These are phyloP conservation scores for Eubasilissa splendida DNA, from an alignment of 2,888 invertebrate species.

Conservation along the genomic window DNA sequence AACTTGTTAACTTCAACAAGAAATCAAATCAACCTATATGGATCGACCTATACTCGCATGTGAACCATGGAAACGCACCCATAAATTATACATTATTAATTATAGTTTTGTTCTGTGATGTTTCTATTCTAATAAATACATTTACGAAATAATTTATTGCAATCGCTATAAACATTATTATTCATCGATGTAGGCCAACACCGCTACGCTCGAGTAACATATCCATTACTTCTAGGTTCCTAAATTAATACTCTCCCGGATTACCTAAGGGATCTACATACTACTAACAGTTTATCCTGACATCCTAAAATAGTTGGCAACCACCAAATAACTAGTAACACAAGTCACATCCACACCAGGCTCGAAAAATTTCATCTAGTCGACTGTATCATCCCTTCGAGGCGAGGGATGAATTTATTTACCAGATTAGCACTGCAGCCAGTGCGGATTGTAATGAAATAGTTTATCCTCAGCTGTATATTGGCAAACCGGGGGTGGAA, in stretches of 20 bases:
- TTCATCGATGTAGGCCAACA: too few species aligned
- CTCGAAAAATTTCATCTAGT: background rate
- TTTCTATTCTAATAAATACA: too few species aligned
- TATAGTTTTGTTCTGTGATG: too few species aligned
- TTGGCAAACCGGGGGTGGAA: conserved; percentile 37
- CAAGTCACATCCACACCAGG: background rate
- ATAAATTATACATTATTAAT: too few species aligned
- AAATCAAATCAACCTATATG: too few species aligned
- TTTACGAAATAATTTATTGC: too few species aligned
- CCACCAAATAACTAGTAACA: background rate
- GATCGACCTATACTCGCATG: too few species aligned
- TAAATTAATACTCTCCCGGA: conserved; percentile 30
- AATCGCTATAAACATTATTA: too few species aligned
- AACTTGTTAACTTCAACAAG: too few species aligned
- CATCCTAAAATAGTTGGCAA: background rate
- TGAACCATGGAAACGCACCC: too few species aligned
- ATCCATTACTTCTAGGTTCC: conserved; percentile 14
- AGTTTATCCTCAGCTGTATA: conserved; percentile 44
- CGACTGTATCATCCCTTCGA: background rate
- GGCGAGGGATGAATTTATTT: background rate
- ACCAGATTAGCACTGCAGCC: background rate
- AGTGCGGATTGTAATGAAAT: conserved; percentile 29
- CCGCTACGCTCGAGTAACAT: too few species aligned
- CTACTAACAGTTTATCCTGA: background rate
- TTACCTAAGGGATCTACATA: conserved; percentile 29